These are phyloP conservation scores for Acyrthosiphon pisum DNA, from an alignment of 1,140 invertebrate species.

Conservation along the genomic window DNA sequence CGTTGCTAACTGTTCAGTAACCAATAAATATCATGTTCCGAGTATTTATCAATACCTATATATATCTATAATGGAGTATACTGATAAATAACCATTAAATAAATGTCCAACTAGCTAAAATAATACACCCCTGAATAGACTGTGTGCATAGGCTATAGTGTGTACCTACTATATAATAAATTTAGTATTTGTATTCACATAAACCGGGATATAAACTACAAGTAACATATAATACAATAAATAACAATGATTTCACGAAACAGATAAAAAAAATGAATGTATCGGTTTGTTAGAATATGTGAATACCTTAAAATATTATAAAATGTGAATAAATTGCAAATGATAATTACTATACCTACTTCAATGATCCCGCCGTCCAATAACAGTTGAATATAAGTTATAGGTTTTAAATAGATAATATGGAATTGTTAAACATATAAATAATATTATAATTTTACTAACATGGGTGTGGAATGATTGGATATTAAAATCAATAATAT, in stretches of 20 bases:
- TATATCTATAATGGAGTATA: slow-evolving; percentile 1
- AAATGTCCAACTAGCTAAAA: not conserved
- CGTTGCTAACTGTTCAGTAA: not conserved
- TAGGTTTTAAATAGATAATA: too few species aligned
- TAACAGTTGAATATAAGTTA: not conserved
- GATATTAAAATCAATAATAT: too few species aligned
- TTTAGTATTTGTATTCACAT: not conserved
- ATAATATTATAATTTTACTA: too few species aligned
- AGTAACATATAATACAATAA: not conserved
- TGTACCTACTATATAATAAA: not conserved
- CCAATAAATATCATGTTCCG: not conserved
- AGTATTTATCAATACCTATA: not conserved
- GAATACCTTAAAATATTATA: not conserved
- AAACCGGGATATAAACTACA: not conserved
- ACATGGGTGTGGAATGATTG: too few species aligned
- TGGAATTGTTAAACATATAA: too few species aligned
- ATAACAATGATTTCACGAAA: not conserved
- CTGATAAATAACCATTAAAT: slow-evolving; percentile 1
- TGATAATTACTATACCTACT: not conserved
- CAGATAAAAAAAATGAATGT: not conserved
- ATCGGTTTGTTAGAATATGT: not conserved
- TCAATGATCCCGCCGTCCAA: not conserved
- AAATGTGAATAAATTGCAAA: not conserved
- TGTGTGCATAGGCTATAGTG: not conserved
- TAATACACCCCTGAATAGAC: not conserved